Evolutionary conservation across 30 jellyfish, hydroid and myxozoan species (phyloP).

Genomic region (Catostylus mosaicus): DNA sequence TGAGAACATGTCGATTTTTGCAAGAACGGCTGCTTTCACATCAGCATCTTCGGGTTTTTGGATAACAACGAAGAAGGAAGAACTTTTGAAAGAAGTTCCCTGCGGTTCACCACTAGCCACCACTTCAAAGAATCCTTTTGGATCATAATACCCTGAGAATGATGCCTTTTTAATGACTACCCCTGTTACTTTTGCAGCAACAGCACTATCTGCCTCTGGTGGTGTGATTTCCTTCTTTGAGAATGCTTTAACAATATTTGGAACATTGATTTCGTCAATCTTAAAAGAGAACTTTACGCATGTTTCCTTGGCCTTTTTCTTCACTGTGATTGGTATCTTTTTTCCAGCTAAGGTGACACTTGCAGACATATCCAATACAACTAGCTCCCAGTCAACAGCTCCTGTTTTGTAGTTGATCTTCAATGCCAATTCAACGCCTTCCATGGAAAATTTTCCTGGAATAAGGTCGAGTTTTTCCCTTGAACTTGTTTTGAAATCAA

Average conservation of each 20-base stretch:
- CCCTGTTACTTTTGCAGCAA: slow-evolving; percentile 43
- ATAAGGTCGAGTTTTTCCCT: slow-evolving; percentile 60
- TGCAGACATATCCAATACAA: slow-evolving; percentile 41
- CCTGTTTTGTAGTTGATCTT: slow-evolving; percentile 63
- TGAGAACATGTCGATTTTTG: slow-evolving; percentile 38
- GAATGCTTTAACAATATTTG: slow-evolving; percentile 24
- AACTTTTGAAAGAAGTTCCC: slow-evolving; percentile 43
- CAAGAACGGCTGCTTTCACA: slow-evolving; percentile 49
- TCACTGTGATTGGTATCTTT: slow-evolving; percentile 26
- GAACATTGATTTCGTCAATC: slow-evolving; percentile 43
- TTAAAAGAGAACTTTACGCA: slow-evolving; percentile 44
- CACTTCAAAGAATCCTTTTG: slow-evolving; percentile 66
- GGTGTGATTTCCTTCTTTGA: slow-evolving; percentile 40
- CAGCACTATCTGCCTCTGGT: slow-evolving; percentile 25
- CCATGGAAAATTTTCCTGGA: slow-evolving; percentile 63
- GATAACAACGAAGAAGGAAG: slow-evolving; percentile 45
- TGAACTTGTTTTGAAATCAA: slow-evolving; percentile 31
- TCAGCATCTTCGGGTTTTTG: slow-evolving; percentile 63
- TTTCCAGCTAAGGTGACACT: slow-evolving; percentile 36
- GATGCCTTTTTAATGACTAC: slow-evolving; percentile 33
- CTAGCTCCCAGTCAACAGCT: slow-evolving; percentile 63
- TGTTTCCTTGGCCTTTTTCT: slow-evolving; percentile 51
- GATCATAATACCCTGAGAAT: slow-evolving; percentile 61
- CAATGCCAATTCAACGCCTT: slow-evolving; percentile 40
- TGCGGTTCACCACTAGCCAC: slow-evolving; percentile 66